phyloP scores from a whole-genome alignment of 1,140 invertebrate species.

The Panagrolaimus sp. region DNA sequence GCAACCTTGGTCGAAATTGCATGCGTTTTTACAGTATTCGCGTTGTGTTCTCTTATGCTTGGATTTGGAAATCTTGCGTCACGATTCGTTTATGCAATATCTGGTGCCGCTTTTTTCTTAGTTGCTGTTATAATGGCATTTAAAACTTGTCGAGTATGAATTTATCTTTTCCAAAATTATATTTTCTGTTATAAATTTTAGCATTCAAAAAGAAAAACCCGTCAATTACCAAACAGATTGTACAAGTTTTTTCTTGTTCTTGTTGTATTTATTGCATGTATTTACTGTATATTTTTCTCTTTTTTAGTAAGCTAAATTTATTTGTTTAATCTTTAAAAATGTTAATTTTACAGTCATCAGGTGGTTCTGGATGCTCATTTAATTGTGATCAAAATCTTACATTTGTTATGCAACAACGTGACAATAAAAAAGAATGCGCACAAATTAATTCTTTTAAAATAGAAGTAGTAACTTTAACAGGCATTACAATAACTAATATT shows the following conservation, averaged over 20 bases:
- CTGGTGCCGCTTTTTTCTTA: conserved; percentile 12
- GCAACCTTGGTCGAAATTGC: conserved; percentile 39
- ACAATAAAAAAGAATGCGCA: too few relatives aligned
- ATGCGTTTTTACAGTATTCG: conserved; percentile 39
- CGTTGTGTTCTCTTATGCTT: conserved; percentile 35
- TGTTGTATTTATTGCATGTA: conserved; percentile 31
- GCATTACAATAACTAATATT: neutral
- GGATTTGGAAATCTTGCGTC: conserved; percentile 30
- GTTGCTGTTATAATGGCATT: neutral
- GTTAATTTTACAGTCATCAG: too few relatives aligned
- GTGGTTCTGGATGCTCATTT: too few relatives aligned
- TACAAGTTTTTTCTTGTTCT: conserved; percentile 44
- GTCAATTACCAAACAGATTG: conserved; percentile 23
- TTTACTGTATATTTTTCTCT: conserved; percentile 47
- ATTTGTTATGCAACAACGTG: too few relatives aligned
- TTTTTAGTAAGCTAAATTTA: conserved; percentile 28
- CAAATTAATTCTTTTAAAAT: conserved; percentile 2
- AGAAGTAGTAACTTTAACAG: neutral
- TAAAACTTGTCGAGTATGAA: neutral
- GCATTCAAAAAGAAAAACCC: conserved; percentile 11
- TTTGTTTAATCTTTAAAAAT: neutral
- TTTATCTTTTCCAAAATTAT: neutral
- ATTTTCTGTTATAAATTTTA: neutral
- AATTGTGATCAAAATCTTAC: too few relatives aligned
- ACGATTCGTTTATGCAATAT: conserved; percentile 11